Conservation (phyloP, 2,113 vertebrate genomes). For the Variabilichromis moorii region DNA sequence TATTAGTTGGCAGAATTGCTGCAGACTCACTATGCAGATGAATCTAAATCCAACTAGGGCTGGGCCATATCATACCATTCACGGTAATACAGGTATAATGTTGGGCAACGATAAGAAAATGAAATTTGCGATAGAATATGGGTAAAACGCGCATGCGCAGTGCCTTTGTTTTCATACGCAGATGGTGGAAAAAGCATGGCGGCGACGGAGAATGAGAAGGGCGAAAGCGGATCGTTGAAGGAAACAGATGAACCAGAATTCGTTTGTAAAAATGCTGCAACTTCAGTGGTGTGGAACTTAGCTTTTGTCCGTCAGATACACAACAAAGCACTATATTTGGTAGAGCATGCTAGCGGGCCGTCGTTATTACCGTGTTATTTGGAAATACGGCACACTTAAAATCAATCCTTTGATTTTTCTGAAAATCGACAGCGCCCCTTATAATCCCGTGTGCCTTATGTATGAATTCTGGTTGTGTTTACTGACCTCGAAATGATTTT, state of each 20-base stretch:
- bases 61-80: accelerated
- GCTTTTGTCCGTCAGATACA: accelerated
- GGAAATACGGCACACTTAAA: accelerated
- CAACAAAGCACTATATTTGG: neutral
- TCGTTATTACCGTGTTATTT: accelerated
- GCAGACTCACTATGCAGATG: neutral
- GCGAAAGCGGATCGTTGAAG: accelerated
- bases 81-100: accelerated
- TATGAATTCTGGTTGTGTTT: neutral
- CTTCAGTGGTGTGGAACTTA: accelerated
- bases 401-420: neutral
- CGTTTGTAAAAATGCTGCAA: accelerated
- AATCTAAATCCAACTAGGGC: neutral
- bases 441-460: accelerated
- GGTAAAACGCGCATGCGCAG: accelerated
- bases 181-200: accelerated
- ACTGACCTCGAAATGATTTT: accelerated
- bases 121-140: accelerated
- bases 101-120: neutral
- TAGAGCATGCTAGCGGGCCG: accelerated
- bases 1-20: neutral
- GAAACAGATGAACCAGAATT: accelerated
- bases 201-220: accelerated
- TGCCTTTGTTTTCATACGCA: neutral
- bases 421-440: accelerated